Conservation (phyloP, 2,797 vertebrate genomes). For the Thaleichthys pacificus region DNA sequence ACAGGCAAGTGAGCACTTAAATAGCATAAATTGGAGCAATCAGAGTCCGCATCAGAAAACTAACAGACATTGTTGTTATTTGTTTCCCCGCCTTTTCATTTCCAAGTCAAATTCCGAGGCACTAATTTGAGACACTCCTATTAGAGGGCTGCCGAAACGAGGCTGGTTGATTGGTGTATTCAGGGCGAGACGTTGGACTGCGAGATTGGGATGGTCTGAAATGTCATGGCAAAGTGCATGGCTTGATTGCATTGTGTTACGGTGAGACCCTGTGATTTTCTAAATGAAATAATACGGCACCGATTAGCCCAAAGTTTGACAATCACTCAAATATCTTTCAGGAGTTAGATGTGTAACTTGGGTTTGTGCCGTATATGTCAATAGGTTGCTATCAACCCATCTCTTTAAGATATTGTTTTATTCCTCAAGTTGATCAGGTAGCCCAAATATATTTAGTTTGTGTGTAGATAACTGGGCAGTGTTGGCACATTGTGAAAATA, state of each 20-base stretch:
- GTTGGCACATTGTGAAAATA: neutral
- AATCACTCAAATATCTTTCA: conserved; percentile 18
- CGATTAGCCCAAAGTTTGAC: conserved; percentile 52
- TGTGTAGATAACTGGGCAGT: neutral
- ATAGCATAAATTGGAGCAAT: conserved; percentile 70
- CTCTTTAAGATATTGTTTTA: too few relatives aligned
- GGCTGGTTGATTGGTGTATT: conserved; percentile 71
- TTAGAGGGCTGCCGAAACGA: conserved; percentile 64
- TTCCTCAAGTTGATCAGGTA: too few relatives aligned
- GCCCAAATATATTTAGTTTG: neutral
- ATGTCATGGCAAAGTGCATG: conserved; percentile 70
- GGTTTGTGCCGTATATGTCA: neutral
- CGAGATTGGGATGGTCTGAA: conserved; percentile 68
- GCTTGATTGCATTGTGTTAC: conserved; percentile 73
- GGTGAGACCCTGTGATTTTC: conserved; percentile 63
- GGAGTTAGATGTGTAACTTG: neutral
- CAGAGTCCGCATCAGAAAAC: conserved; percentile 66
- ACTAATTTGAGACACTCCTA: conserved; percentile 69
- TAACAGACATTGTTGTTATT: conserved; percentile 68
- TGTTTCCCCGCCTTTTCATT: conserved; percentile 65
- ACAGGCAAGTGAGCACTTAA: conserved; percentile 53
- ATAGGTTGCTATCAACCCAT: neutral
- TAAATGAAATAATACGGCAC: conserved; percentile 62
- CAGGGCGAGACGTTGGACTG: conserved; percentile 68
- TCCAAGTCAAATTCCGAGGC: conserved; percentile 67